phyloP scores from a whole-genome alignment of 1,140 invertebrate genomes.

The Cydia amplana region DNA sequence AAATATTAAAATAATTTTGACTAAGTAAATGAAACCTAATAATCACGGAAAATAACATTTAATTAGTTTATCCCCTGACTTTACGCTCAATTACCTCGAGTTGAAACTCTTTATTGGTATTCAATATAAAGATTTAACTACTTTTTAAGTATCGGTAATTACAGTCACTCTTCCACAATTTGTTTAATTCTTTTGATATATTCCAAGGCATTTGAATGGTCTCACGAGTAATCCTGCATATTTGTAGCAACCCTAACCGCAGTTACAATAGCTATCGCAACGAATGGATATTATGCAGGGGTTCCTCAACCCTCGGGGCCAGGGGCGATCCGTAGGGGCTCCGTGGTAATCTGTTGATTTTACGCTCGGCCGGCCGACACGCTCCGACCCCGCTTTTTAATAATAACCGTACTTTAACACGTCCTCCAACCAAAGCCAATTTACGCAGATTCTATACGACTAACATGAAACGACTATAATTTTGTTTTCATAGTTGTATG shows the following conservation, averaged over 20 bases:
- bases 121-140: background rate
- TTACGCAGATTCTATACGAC: slow-evolving; percentile 49
- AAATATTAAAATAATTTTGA: too few relatives aligned
- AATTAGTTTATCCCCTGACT: background rate
- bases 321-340: slow-evolving; percentile 55
- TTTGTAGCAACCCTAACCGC: slow-evolving; percentile 66
- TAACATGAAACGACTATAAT: slow-evolving; percentile 52
- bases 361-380: slow-evolving; percentile 62
- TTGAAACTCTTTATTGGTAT: background rate
- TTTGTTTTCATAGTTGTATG: slow-evolving; percentile 3
- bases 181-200: slow-evolving; percentile 10
- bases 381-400: slow-evolving; percentile 52
- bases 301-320: slow-evolving; percentile 40
- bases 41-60: too few relatives aligned
- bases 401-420: slow-evolving; percentile 65
- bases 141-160: background rate
- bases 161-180: background rate
- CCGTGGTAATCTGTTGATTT: slow-evolving; percentile 77
- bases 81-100: background rate
- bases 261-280: slow-evolving; percentile 69
- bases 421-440: slow-evolving; percentile 68
- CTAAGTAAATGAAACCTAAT: too few relatives aligned
- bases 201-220: slow-evolving; percentile 9
- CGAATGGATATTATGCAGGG: slow-evolving; percentile 69
- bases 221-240: slow-evolving; percentile 28